Evolutionary conservation across 2,888 invertebrate genomes (phyloP).

Genomic region (Ophioninae sp.): DNA sequence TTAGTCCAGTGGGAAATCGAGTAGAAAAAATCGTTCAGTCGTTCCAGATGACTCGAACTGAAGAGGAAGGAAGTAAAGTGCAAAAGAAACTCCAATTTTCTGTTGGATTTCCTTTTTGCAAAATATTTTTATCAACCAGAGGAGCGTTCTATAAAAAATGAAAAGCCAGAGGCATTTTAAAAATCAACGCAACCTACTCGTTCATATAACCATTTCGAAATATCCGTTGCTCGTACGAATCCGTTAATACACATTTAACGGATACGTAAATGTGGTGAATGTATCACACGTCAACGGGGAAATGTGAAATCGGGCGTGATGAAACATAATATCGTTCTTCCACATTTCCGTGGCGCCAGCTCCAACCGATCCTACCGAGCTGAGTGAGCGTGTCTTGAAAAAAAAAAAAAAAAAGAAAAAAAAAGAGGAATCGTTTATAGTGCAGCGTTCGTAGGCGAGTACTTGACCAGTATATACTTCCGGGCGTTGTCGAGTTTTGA

Average conservation of each 20-base stretch:
- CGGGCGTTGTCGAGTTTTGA: neutral
- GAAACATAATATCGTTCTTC: neutral
- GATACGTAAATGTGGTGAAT: neutral
- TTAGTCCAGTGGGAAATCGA: too few species aligned
- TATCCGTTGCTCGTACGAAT: neutral
- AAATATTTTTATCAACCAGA: too few species aligned
- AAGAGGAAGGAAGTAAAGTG: too few species aligned
- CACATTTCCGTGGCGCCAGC: neutral
- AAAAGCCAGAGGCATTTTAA: neutral
- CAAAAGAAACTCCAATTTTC: too few species aligned
- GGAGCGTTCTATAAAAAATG: too few species aligned
- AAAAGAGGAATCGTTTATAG: neutral
- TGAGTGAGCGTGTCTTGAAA: neutral
- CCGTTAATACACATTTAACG: neutral
- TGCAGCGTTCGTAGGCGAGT: neutral
- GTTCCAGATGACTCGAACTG: too few species aligned
- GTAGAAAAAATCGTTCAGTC: too few species aligned
- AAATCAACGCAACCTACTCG: neutral
- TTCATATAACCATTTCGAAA: neutral
- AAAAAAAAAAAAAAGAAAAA: neutral
- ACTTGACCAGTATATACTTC: neutral
- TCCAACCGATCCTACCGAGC: neutral
- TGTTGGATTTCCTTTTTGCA: too few species aligned
- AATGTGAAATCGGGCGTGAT: neutral
- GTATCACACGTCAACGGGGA: neutral